Conservation (phyloP, 2,888 invertebrate genomes). For the Coenonympha glycerion region DNA sequence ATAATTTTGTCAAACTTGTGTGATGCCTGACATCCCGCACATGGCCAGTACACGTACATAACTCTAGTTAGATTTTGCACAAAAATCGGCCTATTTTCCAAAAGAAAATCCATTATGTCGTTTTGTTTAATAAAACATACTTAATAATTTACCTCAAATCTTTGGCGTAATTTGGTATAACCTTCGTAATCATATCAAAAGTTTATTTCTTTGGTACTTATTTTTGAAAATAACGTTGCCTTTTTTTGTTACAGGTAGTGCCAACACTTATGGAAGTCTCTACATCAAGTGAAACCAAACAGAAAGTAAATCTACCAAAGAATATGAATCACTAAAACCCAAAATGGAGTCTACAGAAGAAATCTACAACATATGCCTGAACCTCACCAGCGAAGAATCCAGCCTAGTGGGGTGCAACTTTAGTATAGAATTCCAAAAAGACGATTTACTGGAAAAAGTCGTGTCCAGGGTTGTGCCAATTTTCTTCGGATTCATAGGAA, state of each 20-base stretch:
- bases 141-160: too few relatives aligned
- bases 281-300: not conserved
- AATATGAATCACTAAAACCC: constrained; percentile 22
- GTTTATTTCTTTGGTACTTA: too few relatives aligned
- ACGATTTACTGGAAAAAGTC: constrained; percentile 77
- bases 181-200: too few relatives aligned
- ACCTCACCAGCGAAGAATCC: constrained; percentile 55
- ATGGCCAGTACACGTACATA: too few relatives aligned
- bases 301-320: not conserved
- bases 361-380: constrained; percentile 62
- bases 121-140: too few relatives aligned
- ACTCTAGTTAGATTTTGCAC: too few relatives aligned
- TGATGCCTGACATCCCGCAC: too few relatives aligned
- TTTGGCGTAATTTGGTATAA: too few relatives aligned
- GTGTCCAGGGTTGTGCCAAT: constrained; percentile 85
- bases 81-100: too few relatives aligned
- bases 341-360: constrained; percentile 65
- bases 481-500: constrained; percentile 89
- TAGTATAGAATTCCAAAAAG: constrained; percentile 63
- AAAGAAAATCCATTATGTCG: too few relatives aligned
- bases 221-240: not conserved
- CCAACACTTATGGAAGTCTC: not conserved
- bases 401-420: constrained; percentile 56
- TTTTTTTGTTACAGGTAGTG: constrained; percentile 8
- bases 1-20: too few relatives aligned